Conservation (phyloP, 2,113 vertebrate species). For the Sakesphorus luctuosus region DNA sequence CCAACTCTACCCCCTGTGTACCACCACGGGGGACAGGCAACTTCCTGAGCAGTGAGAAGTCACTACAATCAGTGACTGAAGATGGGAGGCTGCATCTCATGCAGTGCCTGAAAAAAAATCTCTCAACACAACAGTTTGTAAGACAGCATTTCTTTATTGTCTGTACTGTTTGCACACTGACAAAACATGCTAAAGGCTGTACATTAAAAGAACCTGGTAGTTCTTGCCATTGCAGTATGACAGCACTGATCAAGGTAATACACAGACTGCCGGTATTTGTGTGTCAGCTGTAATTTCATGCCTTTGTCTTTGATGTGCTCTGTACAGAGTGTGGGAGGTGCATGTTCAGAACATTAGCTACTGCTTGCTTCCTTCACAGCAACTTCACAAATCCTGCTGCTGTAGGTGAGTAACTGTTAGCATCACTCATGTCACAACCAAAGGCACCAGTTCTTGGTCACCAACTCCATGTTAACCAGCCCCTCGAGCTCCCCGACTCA, state of each 20-base stretch:
- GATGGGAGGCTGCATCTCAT: neutral
- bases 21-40: neutral
- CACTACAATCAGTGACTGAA: neutral
- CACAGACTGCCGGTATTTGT: no score
- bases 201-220: neutral
- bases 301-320: neutral
- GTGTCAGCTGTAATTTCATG: neutral
- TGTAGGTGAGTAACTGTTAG: neutral
- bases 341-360: neutral
- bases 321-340: neutral
- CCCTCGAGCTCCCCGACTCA: neutral
- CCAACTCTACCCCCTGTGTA: neutral
- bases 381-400: neutral
- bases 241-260: neutral
- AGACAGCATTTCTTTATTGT: slow-evolving; percentile 37
- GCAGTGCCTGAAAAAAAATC: neutral
- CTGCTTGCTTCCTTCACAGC: neutral
- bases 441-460: neutral
- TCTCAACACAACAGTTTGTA: neutral
- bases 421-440: neutral
- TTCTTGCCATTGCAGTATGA: neutral
- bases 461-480: neutral
- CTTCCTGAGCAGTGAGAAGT: neutral
- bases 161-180: neutral
- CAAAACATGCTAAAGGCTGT: neutral